Evolutionary conservation across 2,888 invertebrate genomes (phyloP), one percentile per base, ranked within the genome.

Genomic region (Plusia festucae): DNA sequence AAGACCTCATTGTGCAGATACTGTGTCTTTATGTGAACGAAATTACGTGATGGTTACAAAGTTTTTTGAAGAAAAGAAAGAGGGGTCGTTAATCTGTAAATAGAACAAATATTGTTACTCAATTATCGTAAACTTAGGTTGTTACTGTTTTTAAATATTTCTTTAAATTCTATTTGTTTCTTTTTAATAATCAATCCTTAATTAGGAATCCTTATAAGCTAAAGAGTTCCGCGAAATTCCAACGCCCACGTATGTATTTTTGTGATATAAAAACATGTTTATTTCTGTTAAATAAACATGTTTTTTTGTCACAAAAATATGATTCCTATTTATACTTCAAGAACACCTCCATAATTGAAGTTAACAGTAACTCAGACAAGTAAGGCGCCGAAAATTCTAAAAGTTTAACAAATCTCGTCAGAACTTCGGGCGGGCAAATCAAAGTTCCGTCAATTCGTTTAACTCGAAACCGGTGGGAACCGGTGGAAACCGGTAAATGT

Each of bases 381-480:
- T 72, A 70, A 61, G 30, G 60, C 54, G 59, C 63, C 66, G 57
- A 75, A 78, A 78, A 75, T 73, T 68, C 65, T 34, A 77, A 40
- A 85, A 85, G 70, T 85, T 77, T 56, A 60, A 64, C 66, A 70
- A 78, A 85, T 73, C 82, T 84, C 82, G 82, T 81, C 80, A 78
- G 66, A 83, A 85, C 78, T 84, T 85, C 59, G 63, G 53, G 68
- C 51, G 76, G 80, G 77, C 79, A 73, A 84, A 82, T 85, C 79
- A 80, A 81, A 85, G 81, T 85, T 84, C 72, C 73, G 69, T 72
- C 83, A 67, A 83, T 82, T 85, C 78, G 79, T 82, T 82, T 77
- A 77, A 76, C 76, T 79, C 60, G 63, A 72, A 62, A 76, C 78
- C 79, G 65, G 76, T 71, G 75, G 69, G 63, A 83, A 70, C 76